phyloP scores from a whole-genome alignment of 2,888 invertebrate genomes.

The Brenthis hecate region DNA sequence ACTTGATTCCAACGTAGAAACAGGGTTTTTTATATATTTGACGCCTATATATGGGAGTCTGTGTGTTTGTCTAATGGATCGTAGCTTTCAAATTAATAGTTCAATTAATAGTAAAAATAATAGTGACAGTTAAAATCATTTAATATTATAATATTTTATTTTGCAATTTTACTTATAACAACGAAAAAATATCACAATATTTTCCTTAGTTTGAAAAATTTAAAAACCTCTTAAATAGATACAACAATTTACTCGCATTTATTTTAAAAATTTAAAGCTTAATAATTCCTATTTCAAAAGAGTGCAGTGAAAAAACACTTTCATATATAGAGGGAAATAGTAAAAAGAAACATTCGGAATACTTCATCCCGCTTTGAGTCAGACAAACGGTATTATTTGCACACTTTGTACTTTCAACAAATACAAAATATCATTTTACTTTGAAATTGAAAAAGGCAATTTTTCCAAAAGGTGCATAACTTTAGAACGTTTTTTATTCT shows the following conservation, averaged over 20 bases:
- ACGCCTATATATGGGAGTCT: too few species aligned
- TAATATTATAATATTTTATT: too few species aligned
- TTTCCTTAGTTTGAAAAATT: too few species aligned
- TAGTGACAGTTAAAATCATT: too few species aligned
- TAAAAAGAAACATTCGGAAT: conserved; percentile 29
- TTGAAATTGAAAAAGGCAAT: conserved; percentile 31
- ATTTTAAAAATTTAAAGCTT: not conserved
- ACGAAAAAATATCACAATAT: too few species aligned
- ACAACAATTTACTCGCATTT: not conserved
- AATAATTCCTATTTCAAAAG: not conserved
- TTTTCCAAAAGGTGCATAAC: conserved; percentile 23
- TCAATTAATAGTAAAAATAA: too few species aligned
- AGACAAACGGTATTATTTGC: conserved; percentile 41
- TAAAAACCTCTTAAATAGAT: not conserved
- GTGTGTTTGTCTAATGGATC: too few species aligned
- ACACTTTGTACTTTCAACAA: conserved; percentile 45
- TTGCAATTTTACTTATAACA: too few species aligned
- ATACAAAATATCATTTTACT: conserved; percentile 45
- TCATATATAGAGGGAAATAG: conserved; percentile 10
- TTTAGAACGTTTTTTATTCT: not conserved
- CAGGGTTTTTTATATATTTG: too few species aligned
- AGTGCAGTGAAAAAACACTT: conserved; percentile 7
- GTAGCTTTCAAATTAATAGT: too few species aligned
- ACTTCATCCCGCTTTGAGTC: conserved; percentile 42
- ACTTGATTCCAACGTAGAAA: too few species aligned